Base-by-base conservation (phyloP, 2,888 invertebrate genomes). In the Aplocera efformata region DNA sequence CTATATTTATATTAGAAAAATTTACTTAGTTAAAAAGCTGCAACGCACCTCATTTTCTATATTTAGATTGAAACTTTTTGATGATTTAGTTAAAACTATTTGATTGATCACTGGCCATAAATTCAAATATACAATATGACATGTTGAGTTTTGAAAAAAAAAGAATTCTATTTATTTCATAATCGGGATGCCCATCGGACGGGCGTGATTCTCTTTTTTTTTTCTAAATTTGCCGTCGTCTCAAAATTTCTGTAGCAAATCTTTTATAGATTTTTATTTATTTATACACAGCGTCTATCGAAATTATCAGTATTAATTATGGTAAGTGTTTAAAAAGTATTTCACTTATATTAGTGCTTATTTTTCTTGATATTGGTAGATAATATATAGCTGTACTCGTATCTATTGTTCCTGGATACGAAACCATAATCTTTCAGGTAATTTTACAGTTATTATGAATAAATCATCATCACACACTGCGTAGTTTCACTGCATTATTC, bases 221-320 rank as follows among this genome's bases (percentile, higher is more conserved):
- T 66, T 51, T 42, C 75, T 77, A 60, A 84, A 84, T 82, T 85
- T 81, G 74, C 60, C 67, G 83, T 82, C 65, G 42, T 48, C 40
- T 50, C 66, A 50, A 83, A 80, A 74, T 82, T 83, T 79, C 76
- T 68, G 79, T 79, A 73, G 39, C 39, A 45, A 62, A 67, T 58
- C 63, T 58, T 61, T 74, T 75, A 75, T 72, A 50, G 39, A 34
- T 61, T 63, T 66, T 70, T 63, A 66, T 75, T 73, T 67, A 67
- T 65, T 56, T 67, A 54, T 59, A 58, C 57, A 47, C 53, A 32
- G 55, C 52, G 60, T 61, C 61, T 47, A 44, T 49, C 73, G 65
- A 85, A 88, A 85, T 84, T 79, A 57, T 41, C 32, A 77, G 86
- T 86, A 54, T 59, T 58, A 50, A 82, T 53, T 59, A 88, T 85